Percentiles rank a stretch among this genome's conserved stretches.
These are phyloP conservation scores for Palythoa grandis DNA, from an alignment of 92 coral and sea anemone genomes.

Conservation along the genomic window DNA sequence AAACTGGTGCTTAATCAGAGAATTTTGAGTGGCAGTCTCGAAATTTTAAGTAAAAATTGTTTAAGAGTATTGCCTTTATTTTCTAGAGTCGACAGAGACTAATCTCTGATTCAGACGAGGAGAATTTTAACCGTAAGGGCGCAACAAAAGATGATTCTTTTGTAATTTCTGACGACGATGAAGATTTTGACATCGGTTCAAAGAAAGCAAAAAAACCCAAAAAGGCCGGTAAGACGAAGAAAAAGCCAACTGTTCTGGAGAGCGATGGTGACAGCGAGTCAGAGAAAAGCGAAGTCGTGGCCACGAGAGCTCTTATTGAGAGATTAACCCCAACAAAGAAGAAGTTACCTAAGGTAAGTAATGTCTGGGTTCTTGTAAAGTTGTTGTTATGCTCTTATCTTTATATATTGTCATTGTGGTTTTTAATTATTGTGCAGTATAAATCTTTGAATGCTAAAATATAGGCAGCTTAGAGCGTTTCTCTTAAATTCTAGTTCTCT, in stretches of 20 bases:
- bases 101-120: conserved; percentile 29
- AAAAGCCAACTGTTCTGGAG: neutral
- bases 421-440: no score
- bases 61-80: neutral
- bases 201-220: conserved; percentile 17
- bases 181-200: neutral
- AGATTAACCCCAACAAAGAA: conserved; percentile 35
- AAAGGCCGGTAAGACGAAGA: neutral
- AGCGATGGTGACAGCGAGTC: conserved; percentile 26
- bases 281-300: conserved; percentile 36
- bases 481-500: no score
- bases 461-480: no score
- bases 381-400: no score
- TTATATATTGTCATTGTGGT: no score
- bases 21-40: no score
- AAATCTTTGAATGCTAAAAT: no score
- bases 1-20: no score
- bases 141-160: conserved; percentile 32
- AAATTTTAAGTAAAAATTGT: no score
- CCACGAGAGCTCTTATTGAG: conserved; percentile 38
- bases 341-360: conserved; percentile 18
- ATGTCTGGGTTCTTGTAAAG: neutral
- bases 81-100: neutral
- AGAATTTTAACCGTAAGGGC: conserved; percentile 2
- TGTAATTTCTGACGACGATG: conserved; percentile 35